Evolutionary conservation across 2,113 vertebrate species (phyloP).

Genomic region (Chunga burmeisteri): DNA sequence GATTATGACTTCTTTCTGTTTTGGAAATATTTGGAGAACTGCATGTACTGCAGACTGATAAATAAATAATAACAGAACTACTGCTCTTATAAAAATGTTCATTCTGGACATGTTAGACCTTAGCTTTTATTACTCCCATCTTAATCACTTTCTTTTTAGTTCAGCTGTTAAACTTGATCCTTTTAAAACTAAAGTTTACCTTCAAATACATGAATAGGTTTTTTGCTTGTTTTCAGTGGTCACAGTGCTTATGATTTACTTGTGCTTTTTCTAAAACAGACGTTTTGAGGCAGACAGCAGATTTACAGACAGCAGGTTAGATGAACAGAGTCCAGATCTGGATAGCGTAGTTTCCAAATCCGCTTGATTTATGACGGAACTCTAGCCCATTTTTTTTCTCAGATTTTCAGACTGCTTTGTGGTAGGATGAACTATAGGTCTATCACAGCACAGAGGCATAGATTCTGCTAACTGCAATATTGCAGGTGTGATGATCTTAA

Average conservation of each 20-base stretch:
- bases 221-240: not conserved
- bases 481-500: not conserved
- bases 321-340: not conserved
- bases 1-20: not conserved
- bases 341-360: not conserved
- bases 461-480: not conserved
- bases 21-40: not conserved
- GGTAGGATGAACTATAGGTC: not conserved
- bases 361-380: not conserved
- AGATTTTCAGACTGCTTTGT: not conserved
- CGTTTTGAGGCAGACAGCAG: not conserved
- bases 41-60: not conserved
- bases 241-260: not conserved
- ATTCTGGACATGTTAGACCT: not conserved
- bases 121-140: not conserved
- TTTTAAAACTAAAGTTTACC: not conserved
- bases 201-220: not conserved
- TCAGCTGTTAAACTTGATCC: not conserved
- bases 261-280: not conserved
- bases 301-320: slow-evolving; percentile 1
- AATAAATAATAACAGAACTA: not conserved
- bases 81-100: not conserved
- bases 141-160: not conserved
- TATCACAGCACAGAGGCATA: not conserved
- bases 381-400: not conserved